Percentiles rank a stretch among this genome's conserved stretches.
Conservation (phyloP, 2,888 invertebrate species). For the Erebia epiphron region DNA sequence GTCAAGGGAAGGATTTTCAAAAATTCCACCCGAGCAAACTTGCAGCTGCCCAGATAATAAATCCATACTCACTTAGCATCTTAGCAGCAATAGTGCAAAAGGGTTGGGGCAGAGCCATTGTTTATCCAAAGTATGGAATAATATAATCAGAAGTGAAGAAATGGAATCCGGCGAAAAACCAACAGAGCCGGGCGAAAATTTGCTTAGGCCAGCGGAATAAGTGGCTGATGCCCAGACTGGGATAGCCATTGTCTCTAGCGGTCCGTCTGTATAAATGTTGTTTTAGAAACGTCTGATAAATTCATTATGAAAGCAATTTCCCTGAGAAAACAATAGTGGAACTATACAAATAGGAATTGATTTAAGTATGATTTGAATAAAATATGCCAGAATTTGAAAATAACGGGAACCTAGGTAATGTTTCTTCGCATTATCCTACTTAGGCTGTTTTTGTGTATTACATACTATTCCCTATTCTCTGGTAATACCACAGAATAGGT, state of each 20-base stretch:
- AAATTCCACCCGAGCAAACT: too few species aligned
- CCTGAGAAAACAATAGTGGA: slow-evolving; percentile 25
- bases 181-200: slow-evolving; percentile 78
- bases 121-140: slow-evolving; percentile 82
- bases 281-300: slow-evolving; percentile 31
- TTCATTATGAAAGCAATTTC: slow-evolving; percentile 26
- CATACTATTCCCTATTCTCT: too few species aligned
- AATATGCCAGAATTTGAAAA: too few species aligned
- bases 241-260: slow-evolving; percentile 67
- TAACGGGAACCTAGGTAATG: too few species aligned
- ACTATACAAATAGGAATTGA: not conserved
- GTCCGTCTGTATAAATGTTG: slow-evolving; percentile 51
- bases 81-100: slow-evolving; percentile 76
- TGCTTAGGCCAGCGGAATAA: slow-evolving; percentile 83
- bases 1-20: too few species aligned
- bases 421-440: too few species aligned
- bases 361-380: too few species aligned
- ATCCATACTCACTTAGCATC: slow-evolving; percentile 52
- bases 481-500: too few species aligned
- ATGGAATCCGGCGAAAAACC: slow-evolving; percentile 80
- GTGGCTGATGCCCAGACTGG: slow-evolving; percentile 67
- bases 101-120: slow-evolving; percentile 73
- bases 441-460: too few species aligned
- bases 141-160: slow-evolving; percentile 83
- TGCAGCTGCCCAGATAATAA: not conserved